Conservation (phyloP, 2,888 invertebrate genomes). For the Yponomeuta plumbellus region DNA sequence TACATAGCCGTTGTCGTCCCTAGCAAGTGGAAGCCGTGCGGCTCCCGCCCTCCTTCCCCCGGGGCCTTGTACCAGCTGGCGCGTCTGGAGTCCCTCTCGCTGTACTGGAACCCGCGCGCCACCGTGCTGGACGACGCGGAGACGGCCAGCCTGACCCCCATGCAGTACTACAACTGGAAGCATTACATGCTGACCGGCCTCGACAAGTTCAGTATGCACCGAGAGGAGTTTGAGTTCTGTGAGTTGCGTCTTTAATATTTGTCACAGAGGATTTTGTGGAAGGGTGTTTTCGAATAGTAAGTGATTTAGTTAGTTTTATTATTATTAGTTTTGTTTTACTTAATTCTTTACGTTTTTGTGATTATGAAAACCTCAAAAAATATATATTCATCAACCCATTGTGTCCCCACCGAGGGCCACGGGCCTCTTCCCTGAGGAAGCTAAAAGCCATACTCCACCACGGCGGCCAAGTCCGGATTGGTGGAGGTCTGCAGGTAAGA, state of each 20-base stretch:
- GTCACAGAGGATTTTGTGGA: neutral
- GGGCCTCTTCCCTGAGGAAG: too few relatives aligned
- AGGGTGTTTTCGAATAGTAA: too few relatives aligned
- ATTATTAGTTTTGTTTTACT: too few relatives aligned
- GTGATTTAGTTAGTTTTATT: too few relatives aligned
- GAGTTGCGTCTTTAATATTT: slow-evolving; percentile 46
- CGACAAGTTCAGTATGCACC: slow-evolving; percentile 85
- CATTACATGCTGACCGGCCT: slow-evolving; percentile 84
- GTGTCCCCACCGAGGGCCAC: too few relatives aligned
- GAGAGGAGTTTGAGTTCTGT: slow-evolving; percentile 88
- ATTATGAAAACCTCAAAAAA: too few relatives aligned
- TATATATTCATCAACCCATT: too few relatives aligned
- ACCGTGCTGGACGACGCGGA: slow-evolving; percentile 72
- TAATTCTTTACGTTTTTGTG: too few relatives aligned
- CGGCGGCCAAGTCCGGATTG: too few relatives aligned
- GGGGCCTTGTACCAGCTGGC: slow-evolving; percentile 82
- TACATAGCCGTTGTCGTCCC: too few relatives aligned
- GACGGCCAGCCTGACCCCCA: slow-evolving; percentile 68
- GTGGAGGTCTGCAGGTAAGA: too few relatives aligned
- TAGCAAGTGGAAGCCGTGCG: slow-evolving; percentile 87
- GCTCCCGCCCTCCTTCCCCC: slow-evolving; percentile 53
- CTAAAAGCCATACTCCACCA: too few relatives aligned
- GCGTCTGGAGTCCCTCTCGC: slow-evolving; percentile 84
- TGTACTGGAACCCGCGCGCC: slow-evolving; percentile 84
- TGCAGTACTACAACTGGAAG: slow-evolving; percentile 83